Conservation (phyloP, 2,797 vertebrate genomes). For the Trematomus bernacchii region DNA sequence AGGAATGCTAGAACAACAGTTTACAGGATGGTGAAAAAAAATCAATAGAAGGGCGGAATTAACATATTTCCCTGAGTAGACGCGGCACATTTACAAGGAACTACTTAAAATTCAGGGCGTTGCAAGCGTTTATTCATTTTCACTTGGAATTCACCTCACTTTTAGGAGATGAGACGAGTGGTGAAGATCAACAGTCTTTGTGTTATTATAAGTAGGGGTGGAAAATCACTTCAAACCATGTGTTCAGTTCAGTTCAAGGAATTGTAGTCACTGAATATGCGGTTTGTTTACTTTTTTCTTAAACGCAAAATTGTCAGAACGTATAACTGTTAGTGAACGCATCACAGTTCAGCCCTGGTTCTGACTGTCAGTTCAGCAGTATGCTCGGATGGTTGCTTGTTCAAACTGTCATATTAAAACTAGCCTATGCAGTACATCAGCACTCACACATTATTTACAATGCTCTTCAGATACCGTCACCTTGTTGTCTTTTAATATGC, state of each 20-base stretch:
- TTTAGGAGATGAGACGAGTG: neutral
- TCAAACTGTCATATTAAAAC: neutral
- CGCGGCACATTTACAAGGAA: neutral
- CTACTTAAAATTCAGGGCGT: constrained; percentile 17
- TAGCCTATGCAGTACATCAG: neutral
- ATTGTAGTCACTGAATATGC: neutral
- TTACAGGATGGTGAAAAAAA: constrained; percentile 14
- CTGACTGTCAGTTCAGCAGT: neutral
- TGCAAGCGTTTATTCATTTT: neutral
- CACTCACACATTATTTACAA: neutral
- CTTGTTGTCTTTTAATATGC: neutral
- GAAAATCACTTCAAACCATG: neutral
- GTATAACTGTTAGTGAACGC: neutral
- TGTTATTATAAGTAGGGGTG: neutral
- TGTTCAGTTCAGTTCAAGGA: neutral
- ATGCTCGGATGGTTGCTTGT: neutral
- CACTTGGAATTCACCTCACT: neutral
- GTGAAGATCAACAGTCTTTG: neutral
- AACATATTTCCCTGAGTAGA: constrained; percentile 8
- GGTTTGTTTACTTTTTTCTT: neutral
- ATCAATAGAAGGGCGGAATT: constrained; percentile 5
- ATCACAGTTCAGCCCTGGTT: neutral
- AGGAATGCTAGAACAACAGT: constrained; percentile 29
- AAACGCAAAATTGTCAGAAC: neutral
- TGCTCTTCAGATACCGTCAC: neutral